Percentiles rank a stretch among this genome's conserved stretches.
These are phyloP conservation scores for Heptranchias perlo DNA, from an alignment of 2,113 vertebrate species.

Conservation along the genomic window DNA sequence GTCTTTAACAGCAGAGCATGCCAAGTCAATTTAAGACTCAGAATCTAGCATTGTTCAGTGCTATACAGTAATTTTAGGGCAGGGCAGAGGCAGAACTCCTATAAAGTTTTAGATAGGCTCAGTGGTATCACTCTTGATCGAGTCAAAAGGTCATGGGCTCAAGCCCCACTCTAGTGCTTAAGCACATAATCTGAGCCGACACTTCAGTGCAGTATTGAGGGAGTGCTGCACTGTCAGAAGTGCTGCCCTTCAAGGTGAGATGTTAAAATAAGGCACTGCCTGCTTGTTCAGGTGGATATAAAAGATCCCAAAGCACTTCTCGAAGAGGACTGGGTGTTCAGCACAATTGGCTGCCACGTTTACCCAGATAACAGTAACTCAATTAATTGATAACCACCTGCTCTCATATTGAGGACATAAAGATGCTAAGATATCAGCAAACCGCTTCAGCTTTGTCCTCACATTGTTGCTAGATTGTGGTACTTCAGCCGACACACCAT, in stretches of 20 bases:
- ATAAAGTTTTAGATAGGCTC: background rate
- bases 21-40: background rate
- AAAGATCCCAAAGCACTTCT: background rate
- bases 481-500: background rate
- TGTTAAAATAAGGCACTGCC: background rate
- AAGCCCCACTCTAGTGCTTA: background rate
- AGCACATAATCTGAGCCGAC: background rate
- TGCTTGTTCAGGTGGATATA: background rate
- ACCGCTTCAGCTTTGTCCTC: background rate
- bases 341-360: background rate
- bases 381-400: background rate
- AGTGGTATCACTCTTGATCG: background rate
- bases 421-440: background rate
- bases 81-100: background rate
- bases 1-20: background rate
- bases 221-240: background rate
- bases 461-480: background rate
- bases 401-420: background rate
- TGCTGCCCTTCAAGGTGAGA: background rate
- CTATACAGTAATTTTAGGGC: background rate
- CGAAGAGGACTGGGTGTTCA: background rate
- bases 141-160: background rate
- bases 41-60: background rate
- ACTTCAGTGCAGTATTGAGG: background rate
- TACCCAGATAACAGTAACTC: background rate